These are phyloP conservation scores for Aquatica leii DNA, from an alignment of 2,888 invertebrate genomes.

Conservation along the genomic window DNA sequence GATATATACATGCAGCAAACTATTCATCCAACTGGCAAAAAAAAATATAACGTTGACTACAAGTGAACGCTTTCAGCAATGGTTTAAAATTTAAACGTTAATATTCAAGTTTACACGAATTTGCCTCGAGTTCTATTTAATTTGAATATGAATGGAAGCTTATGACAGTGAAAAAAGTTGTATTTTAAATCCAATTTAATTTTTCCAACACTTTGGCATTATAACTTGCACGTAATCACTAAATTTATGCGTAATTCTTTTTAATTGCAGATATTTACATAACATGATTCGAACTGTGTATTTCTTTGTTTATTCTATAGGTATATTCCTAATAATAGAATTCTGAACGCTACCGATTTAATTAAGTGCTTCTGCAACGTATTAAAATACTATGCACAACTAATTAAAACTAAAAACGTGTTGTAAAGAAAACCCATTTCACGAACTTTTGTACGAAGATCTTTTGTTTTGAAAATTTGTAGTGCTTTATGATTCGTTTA, in stretches of 20 bases:
- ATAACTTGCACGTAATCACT: background rate
- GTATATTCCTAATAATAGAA: too few species aligned
- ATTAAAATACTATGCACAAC: too few species aligned
- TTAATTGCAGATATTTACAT: too few species aligned
- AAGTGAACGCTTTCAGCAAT: constrained; percentile 7
- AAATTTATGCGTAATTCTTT: background rate
- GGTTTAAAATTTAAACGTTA: constrained; percentile 13
- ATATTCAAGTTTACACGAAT: background rate
- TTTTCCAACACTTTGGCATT: background rate
- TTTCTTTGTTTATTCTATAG: too few species aligned
- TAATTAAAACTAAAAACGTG: too few species aligned
- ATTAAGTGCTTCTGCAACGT: too few species aligned
- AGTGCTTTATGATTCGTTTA: too few species aligned
- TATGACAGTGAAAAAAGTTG: constrained; percentile 12
- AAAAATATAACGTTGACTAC: constrained; percentile 16
- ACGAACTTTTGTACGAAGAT: too few species aligned
- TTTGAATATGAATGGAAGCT: constrained; percentile 12
- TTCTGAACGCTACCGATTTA: too few species aligned
- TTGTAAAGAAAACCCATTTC: too few species aligned
- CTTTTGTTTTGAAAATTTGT: too few species aligned
- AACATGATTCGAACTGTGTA: too few species aligned
- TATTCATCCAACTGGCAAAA: constrained; percentile 19
- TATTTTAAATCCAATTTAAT: constrained; percentile 14
- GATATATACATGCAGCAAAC: constrained; percentile 25
- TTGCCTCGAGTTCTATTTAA: constrained; percentile 6